A percentile compares a stretch with the other conserved stretches of the same genome.
Evolutionary conservation across 2,888 invertebrate genomes (phyloP).

Genomic region (Thera obeliscata): DNA sequence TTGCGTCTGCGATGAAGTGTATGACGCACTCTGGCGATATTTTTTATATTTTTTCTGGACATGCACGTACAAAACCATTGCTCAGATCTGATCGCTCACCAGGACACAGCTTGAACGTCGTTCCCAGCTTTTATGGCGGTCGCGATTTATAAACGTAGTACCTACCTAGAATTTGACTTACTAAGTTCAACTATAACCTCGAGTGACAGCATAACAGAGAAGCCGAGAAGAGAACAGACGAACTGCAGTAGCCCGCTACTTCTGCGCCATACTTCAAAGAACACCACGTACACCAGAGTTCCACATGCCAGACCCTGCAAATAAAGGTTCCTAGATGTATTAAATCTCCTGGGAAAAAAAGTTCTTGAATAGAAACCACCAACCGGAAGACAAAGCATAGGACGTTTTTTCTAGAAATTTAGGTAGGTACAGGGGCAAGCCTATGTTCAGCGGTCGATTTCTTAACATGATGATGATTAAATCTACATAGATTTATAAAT

Average conservation of each 20-base stretch:
- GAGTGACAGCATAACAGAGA: constrained; percentile 85
- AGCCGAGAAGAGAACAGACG: constrained; percentile 87
- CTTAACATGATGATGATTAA: too few species aligned
- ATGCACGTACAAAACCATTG: too few species aligned
- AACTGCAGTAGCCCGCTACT: constrained; percentile 86
- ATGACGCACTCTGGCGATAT: too few species aligned
- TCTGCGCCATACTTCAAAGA: constrained; percentile 93
- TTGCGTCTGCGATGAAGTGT: too few species aligned
- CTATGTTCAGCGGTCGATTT: too few species aligned
- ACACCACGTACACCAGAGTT: constrained; percentile 97
- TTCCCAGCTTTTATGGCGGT: too few species aligned
- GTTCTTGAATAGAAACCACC: neutral
- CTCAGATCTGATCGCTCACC: too few species aligned
- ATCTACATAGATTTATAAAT: too few species aligned
- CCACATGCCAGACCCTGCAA: constrained; percentile 93
- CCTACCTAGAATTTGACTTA: constrained; percentile 47
- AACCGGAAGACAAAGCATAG: neutral
- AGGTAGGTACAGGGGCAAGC: too few species aligned
- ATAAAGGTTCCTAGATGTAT: neutral
- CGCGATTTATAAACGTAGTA: neutral
- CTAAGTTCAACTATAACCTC: constrained; percentile 64
- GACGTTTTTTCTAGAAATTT: too few species aligned
- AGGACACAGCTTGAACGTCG: too few species aligned
- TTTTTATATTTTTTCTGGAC: too few species aligned
- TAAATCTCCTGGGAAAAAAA: neutral